Percentiles rank a stretch among this genome's conserved stretches.
Conservation (phyloP, 1,140 invertebrate genomes). For the Macrosteles quadrilineatus region DNA sequence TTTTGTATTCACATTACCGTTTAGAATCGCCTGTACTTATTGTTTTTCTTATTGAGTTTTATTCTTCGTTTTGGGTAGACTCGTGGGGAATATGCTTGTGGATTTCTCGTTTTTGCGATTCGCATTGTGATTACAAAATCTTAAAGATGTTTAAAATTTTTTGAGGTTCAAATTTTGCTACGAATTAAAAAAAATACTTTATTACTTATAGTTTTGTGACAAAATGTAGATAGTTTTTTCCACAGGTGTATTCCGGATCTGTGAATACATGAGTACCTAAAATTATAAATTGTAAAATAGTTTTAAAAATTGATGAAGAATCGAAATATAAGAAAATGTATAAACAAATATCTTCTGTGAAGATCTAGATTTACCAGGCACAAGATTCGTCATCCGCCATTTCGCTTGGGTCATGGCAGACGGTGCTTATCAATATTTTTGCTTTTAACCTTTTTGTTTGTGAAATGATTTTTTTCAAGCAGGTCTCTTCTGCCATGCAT, state of each 20-base stretch:
- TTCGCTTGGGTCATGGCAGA: conserved; percentile 16
- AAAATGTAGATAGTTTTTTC: not conserved
- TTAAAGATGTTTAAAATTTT: too few species aligned
- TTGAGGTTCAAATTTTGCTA: too few species aligned
- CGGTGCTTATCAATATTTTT: not conserved
- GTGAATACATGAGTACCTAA: conserved; percentile 21
- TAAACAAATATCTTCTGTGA: conserved; percentile 16
- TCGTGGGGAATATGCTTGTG: conserved; percentile 15
- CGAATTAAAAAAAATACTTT: too few species aligned
- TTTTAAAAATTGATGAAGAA: conserved; percentile 16
- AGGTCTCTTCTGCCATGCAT: too few species aligned
- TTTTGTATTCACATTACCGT: conserved; percentile 23
- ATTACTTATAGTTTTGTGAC: too few species aligned
- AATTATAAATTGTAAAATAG: conserved; percentile 3
- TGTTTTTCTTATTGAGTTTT: not conserved
- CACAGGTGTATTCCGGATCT: conserved; percentile 15
- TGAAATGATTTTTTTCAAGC: not conserved
- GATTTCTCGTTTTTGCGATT: too few species aligned
- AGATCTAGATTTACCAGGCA: not conserved
- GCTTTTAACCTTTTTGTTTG: not conserved
- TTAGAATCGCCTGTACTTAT: conserved; percentile 23
- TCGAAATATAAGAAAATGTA: conserved; percentile 6
- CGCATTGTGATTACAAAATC: too few species aligned
- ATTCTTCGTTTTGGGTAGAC: not conserved
- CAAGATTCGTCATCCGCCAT: not conserved